Percentiles rank a stretch among this genome's conserved stretches.
Evolutionary conservation across 2,888 invertebrate genomes (phyloP).

Genomic region (Epiblema foenella): DNA sequence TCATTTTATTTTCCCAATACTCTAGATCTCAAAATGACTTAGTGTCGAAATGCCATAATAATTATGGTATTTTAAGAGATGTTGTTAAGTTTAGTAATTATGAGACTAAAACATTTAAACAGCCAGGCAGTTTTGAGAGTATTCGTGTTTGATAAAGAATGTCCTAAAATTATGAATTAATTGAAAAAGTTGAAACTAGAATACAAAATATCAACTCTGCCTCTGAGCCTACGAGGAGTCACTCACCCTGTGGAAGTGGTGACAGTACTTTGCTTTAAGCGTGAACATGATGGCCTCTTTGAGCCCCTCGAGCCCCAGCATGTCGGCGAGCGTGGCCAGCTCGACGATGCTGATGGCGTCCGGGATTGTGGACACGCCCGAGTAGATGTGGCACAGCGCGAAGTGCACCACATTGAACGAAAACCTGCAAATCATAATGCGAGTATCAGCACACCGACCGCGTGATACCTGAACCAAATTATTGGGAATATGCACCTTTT

Average conservation of each 20-base stretch:
- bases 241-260: conserved; percentile 94
- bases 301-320: conserved; percentile 95
- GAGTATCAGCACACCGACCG: too few relatives aligned
- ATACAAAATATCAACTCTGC: neutral
- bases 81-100: too few relatives aligned
- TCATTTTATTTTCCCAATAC: too few relatives aligned
- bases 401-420: conserved; percentile 95
- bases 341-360: conserved; percentile 94
- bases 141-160: too few relatives aligned
- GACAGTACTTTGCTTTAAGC: conserved; percentile 94
- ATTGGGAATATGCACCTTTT: too few relatives aligned
- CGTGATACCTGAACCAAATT: neutral
- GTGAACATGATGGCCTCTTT: conserved; percentile 96
- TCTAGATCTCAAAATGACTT: too few relatives aligned
- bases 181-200: too few relatives aligned
- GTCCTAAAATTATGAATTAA: too few relatives aligned
- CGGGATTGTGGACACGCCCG: conserved; percentile 95
- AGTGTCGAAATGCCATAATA: too few relatives aligned
- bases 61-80: too few relatives aligned
- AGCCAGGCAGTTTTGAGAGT: too few relatives aligned
- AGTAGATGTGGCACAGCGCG: conserved; percentile 96
- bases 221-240: neutral
- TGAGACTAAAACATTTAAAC: too few relatives aligned
- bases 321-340: conserved; percentile 94
- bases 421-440: conserved; percentile 83